phyloP scores from a whole-genome alignment of 2,113 vertebrate genomes.

The Microtus oregoni region DNA sequence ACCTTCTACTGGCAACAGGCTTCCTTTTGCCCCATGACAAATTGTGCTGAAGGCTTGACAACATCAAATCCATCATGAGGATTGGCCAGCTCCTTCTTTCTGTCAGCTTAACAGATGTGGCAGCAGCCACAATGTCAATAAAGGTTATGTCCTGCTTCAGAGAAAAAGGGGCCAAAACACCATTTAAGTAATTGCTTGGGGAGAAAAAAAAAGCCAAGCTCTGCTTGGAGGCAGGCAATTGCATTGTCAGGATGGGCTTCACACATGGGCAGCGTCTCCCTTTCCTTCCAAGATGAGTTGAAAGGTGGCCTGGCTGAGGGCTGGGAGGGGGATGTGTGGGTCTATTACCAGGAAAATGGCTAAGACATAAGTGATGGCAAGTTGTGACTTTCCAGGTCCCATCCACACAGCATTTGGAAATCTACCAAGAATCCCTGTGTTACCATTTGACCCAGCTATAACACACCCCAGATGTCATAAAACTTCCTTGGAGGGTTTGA shows the following conservation, averaged over 20 bases:
- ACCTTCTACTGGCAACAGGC: background rate
- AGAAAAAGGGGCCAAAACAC: conserved; percentile 66
- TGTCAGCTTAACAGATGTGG: conserved; percentile 68
- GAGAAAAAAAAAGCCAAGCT: conserved; percentile 35
- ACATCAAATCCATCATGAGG: conserved; percentile 39
- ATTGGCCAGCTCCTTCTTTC: conserved; percentile 41
- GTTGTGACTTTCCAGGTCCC: conserved; percentile 9
- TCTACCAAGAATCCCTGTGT: background rate
- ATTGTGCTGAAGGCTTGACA: conserved; percentile 60
- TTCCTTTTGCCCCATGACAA: conserved; percentile 38
- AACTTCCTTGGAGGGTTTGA: conserved; percentile 19
- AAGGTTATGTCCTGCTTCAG: conserved; percentile 73
- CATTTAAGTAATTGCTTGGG: conserved; percentile 73
- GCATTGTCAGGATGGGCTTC: background rate
- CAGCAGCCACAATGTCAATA: conserved; percentile 71
- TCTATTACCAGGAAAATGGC: background rate
- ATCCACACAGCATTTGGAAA: conserved; percentile 39
- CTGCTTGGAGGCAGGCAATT: conserved; percentile 28
- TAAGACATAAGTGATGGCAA: background rate
- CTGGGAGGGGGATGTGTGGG: conserved; percentile 13
- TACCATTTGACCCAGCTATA: background rate
- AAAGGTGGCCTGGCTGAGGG: background rate
- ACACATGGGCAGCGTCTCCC: background rate
- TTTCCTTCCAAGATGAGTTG: conserved; percentile 31
- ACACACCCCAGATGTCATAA: conserved; percentile 12